These are phyloP conservation scores for Tipula helvola DNA, from an alignment of 2,888 invertebrate species.

Conservation along the genomic window DNA sequence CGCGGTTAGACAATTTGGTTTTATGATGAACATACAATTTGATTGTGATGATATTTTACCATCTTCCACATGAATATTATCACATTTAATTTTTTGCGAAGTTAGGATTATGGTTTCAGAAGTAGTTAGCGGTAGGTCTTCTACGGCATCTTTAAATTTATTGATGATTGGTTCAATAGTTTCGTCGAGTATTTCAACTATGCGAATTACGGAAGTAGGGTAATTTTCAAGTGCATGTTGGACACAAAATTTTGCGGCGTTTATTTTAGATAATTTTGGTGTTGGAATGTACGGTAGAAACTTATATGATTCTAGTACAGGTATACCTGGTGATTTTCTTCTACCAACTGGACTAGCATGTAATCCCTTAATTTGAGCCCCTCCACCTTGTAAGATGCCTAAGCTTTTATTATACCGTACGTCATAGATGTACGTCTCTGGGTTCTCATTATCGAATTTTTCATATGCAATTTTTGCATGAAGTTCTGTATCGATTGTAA, in stretches of 20 bases:
- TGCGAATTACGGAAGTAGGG: conserved; percentile 46
- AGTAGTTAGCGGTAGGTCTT: conserved; percentile 55
- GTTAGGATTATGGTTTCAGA: conserved; percentile 47
- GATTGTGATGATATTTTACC: conserved; percentile 39
- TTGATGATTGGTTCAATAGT: conserved; percentile 40
- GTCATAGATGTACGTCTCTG: conserved; percentile 19
- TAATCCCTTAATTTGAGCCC: conserved; percentile 64
- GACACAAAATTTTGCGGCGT: conserved; percentile 46
- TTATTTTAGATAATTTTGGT: conserved; percentile 25
- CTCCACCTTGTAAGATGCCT: conserved; percentile 47
- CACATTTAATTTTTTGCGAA: conserved; percentile 28
- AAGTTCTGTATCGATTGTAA: conserved; percentile 51
- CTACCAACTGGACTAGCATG: conserved; percentile 63
- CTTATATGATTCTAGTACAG: conserved; percentile 61
- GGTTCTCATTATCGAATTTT: conserved; percentile 15
- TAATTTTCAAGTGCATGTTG: conserved; percentile 65
- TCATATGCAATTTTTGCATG: not conserved
- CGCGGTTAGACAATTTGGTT: conserved; percentile 21
- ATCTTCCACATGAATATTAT: conserved; percentile 45
- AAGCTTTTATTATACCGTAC: conserved; percentile 21
- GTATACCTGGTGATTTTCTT: conserved; percentile 53
- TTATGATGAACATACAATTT: conserved; percentile 28
- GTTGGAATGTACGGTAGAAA: conserved; percentile 51
- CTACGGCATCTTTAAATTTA: conserved; percentile 44
- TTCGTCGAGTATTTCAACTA: conserved; percentile 41